Conservation (phyloP, 2,797 vertebrate genomes). For the Aplochiton taeniatus region DNA sequence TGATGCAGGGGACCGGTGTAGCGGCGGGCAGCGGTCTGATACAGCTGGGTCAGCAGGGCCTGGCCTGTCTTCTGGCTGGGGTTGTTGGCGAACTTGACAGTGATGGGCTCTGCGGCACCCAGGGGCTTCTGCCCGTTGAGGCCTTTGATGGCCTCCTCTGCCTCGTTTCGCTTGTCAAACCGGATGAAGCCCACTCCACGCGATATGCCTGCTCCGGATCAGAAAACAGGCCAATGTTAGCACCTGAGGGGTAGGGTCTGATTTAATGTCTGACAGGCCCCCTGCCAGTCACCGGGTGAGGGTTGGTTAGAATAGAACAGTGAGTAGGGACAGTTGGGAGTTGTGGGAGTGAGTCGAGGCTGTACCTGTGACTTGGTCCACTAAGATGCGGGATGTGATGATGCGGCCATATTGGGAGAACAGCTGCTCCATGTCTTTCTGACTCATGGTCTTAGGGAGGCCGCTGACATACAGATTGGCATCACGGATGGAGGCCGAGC, state of each 20-base stretch:
- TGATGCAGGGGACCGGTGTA: constrained; percentile 93
- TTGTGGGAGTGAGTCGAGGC: constrained; percentile 45
- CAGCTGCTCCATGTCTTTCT: constrained; percentile 97
- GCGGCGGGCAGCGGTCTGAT: constrained; percentile 90
- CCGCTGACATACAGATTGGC: constrained; percentile 96
- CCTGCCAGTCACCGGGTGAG: neutral
- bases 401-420: constrained; percentile 96
- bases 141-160: constrained; percentile 95
- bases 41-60: constrained; percentile 92
- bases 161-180: constrained; percentile 96
- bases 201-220: constrained; percentile 84
- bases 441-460: constrained; percentile 94
- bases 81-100: constrained; percentile 97
- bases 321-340: neutral
- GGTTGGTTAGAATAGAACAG: neutral
- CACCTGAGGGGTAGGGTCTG: constrained; percentile 43
- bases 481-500: constrained; percentile 93
- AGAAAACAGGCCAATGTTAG: constrained; percentile 66
- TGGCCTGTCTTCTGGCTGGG: constrained; percentile 96
- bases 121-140: constrained; percentile 95
- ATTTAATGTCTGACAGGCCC: neutral
- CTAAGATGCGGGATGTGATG: constrained; percentile 94
- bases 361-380: constrained; percentile 90
- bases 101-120: constrained; percentile 91
- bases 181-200: constrained; percentile 97